phyloP scores from a whole-genome alignment of 2,113 vertebrate genomes.

The Ceyx melanurus region DNA sequence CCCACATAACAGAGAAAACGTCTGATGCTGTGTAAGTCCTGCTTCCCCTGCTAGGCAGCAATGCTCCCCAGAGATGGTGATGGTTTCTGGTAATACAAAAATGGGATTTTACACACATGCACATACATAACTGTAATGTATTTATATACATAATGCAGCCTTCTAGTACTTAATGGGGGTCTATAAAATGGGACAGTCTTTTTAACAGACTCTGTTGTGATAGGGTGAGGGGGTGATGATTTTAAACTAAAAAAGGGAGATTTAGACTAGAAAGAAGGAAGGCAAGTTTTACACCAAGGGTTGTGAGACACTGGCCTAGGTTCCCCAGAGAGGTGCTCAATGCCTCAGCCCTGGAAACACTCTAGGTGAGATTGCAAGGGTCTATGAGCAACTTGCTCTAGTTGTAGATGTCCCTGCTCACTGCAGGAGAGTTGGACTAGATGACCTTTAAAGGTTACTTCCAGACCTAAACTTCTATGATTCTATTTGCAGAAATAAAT shows the following conservation, averaged over 20 bases:
- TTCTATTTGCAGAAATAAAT: not conserved
- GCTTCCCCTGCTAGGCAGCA: not conserved
- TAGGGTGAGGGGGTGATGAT: not conserved
- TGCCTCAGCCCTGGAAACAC: not conserved
- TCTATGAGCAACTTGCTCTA: not conserved
- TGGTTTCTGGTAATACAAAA: not conserved
- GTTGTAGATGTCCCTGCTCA: not conserved
- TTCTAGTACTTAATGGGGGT: not conserved
- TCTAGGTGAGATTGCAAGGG: not conserved
- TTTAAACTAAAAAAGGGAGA: not conserved
- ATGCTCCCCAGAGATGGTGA: not conserved
- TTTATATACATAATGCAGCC: too few species aligned
- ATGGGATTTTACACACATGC: not conserved
- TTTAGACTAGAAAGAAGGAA: not conserved
- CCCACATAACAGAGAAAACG: not conserved
- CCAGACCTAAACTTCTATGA: not conserved
- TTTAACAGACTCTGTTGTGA: not conserved
- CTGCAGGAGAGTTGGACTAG: not conserved
- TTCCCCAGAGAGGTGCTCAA: not conserved
- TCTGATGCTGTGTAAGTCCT: not conserved
- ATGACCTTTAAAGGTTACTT: too few species aligned
- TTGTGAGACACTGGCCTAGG: not conserved
- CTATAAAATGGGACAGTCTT: not conserved
- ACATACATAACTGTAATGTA: too few species aligned
- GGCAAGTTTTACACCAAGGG: not conserved